These are phyloP conservation scores for Drosophila histrio DNA, from an alignment of 2,888 invertebrate species.

Conservation along the genomic window DNA sequence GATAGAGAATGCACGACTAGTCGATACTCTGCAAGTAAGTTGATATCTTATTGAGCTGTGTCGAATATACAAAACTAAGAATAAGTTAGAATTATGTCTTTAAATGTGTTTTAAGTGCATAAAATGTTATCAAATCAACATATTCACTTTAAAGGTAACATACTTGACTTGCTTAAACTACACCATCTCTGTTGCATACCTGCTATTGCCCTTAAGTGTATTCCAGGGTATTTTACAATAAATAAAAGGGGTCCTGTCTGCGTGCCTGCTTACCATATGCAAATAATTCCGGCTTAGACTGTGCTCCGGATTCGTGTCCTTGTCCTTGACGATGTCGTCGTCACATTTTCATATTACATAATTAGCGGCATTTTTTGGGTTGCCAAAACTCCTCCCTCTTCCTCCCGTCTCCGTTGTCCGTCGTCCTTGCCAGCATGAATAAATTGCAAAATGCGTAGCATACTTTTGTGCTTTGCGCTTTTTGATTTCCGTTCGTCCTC, in stretches of 20 bases:
- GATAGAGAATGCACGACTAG: neutral
- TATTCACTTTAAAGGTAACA: too few relatives aligned
- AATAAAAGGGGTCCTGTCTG: constrained; percentile 55
- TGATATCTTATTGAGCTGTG: too few relatives aligned
- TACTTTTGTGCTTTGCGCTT: constrained; percentile 76
- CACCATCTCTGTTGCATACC: too few relatives aligned
- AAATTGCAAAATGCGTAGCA: constrained; percentile 78
- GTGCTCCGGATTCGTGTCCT: constrained; percentile 35
- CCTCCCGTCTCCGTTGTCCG: neutral
- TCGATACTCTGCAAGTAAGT: constrained; percentile 5
- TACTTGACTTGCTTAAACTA: too few relatives aligned
- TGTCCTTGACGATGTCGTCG: constrained; percentile 54
- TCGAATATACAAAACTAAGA: too few relatives aligned
- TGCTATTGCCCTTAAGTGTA: rapidly evolving
- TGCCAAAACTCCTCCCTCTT: constrained; percentile 2
- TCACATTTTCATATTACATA: constrained; percentile 79
- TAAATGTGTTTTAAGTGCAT: too few relatives aligned
- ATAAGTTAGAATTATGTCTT: too few relatives aligned
- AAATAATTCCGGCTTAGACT: constrained; percentile 59
- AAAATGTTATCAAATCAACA: too few relatives aligned
- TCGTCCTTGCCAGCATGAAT: constrained; percentile 59
- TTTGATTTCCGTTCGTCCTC: constrained; percentile 67
- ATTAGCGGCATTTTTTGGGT: constrained; percentile 71
- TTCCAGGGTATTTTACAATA: constrained; percentile 10
- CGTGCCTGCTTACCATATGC: constrained; percentile 68